Evolutionary conservation across 1,140 invertebrate species (phyloP).

Genomic region (Diachasmimorpha longicaudata): DNA sequence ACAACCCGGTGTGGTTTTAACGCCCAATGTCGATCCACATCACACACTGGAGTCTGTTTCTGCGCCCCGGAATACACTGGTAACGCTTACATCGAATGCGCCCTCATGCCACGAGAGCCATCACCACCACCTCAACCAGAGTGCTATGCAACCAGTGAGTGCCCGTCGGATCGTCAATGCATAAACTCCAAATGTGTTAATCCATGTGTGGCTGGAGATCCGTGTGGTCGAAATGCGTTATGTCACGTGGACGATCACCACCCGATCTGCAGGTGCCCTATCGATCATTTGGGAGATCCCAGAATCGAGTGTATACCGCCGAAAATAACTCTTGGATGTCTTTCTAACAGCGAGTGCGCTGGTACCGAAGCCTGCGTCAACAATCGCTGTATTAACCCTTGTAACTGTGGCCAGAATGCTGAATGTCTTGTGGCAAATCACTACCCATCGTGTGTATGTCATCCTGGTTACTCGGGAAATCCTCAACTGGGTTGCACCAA

Average conservation of each 20-base stretch:
- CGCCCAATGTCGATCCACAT: slow-evolving; percentile 78
- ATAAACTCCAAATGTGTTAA: slow-evolving; percentile 78
- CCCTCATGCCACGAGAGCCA: slow-evolving; percentile 62
- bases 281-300: slow-evolving; percentile 78
- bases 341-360: slow-evolving; percentile 79
- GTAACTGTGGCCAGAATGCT: slow-evolving; percentile 82
- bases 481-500: slow-evolving; percentile 80
- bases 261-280: slow-evolving; percentile 80
- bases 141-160: slow-evolving; percentile 80
- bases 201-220: slow-evolving; percentile 72
- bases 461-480: slow-evolving; percentile 80
- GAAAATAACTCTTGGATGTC: slow-evolving; percentile 71
- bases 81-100: slow-evolving; percentile 83
- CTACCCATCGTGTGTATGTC: slow-evolving; percentile 81
- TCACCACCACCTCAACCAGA: slow-evolving; percentile 65
- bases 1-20: slow-evolving; percentile 82
- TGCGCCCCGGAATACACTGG: slow-evolving; percentile 82
- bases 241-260: slow-evolving; percentile 79
- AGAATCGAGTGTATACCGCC: slow-evolving; percentile 74
- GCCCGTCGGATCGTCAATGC: slow-evolving; percentile 75
- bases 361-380: slow-evolving; percentile 82
- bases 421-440: slow-evolving; percentile 81
- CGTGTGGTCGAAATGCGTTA: slow-evolving; percentile 78
- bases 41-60: slow-evolving; percentile 78
- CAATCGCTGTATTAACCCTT: slow-evolving; percentile 78